Evolutionary conservation across 2,888 invertebrate species (phyloP).

Genomic region (Branchellion lobata): DNA sequence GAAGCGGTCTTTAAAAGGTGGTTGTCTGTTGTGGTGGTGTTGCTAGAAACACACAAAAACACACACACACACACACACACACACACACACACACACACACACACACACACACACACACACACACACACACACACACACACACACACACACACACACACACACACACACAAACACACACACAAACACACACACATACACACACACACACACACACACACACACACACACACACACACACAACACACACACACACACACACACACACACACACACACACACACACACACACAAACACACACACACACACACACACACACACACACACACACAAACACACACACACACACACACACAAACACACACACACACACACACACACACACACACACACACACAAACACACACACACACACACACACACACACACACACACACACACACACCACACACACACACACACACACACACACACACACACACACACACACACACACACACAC

Average conservation of each 20-base stretch:
- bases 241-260: background rate
- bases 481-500: too few species aligned
- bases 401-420: background rate
- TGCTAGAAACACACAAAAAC: background rate
- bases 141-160: constrained; percentile 18
- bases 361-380: too few species aligned
- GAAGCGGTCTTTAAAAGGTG: too few species aligned
- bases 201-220: too few species aligned
- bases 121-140: constrained; percentile 18
- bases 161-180: constrained; percentile 2
- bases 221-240: background rate
- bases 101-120: constrained; percentile 18
- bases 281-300: too few species aligned
- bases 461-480: too few species aligned
- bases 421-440: too few species aligned
- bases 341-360: too few species aligned
- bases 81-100: background rate
- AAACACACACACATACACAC: background rate
- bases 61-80: constrained; percentile 7
- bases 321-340: too few species aligned
- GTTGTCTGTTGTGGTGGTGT: too few species aligned
- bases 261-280: constrained; percentile 4
- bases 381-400: background rate
- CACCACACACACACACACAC: too few species aligned
- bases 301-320: too few species aligned